phyloP scores from a whole-genome alignment of 2,797 vertebrate genomes.

The Echeneis naucrates region DNA sequence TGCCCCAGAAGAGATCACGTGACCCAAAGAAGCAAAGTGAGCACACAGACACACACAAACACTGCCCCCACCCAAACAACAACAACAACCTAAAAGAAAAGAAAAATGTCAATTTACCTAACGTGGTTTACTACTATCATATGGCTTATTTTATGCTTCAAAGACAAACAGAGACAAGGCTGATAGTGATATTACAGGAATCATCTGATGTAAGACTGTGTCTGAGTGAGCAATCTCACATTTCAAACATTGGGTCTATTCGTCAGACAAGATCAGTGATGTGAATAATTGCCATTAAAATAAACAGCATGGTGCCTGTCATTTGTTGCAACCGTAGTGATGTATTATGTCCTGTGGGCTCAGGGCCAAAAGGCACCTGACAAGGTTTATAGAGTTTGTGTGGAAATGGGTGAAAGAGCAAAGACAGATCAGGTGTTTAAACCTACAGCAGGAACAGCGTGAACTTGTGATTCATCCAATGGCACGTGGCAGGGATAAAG shows the following conservation, averaged over 20 bases:
- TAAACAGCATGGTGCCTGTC: slow-evolving; percentile 28
- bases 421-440: slow-evolving; percentile 8
- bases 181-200: background rate
- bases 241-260: slow-evolving; percentile 8
- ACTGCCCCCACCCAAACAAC: too few relatives aligned
- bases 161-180: background rate
- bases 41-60: too few relatives aligned
- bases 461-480: background rate
- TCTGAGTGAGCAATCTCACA: slow-evolving; percentile 4
- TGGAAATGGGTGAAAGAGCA: slow-evolving; percentile 43
- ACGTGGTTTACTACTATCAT: background rate
- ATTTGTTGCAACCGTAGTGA: slow-evolving; percentile 34
- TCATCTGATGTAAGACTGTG: slow-evolving; percentile 33
- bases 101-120: too few relatives aligned
- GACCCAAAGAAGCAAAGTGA: background rate
- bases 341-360: slow-evolving; percentile 10
- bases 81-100: slow-evolving; percentile 5
- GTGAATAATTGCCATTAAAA: too few relatives aligned
- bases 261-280: slow-evolving; percentile 4
- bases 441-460: slow-evolving; percentile 2
- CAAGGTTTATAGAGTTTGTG: slow-evolving; percentile 18
- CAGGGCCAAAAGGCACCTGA: slow-evolving; percentile 27
- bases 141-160: background rate
- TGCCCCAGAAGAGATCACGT: background rate
- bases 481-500: background rate